phyloP scores from a whole-genome alignment of 2,113 vertebrate genomes.

The Cinclus mexicanus region DNA sequence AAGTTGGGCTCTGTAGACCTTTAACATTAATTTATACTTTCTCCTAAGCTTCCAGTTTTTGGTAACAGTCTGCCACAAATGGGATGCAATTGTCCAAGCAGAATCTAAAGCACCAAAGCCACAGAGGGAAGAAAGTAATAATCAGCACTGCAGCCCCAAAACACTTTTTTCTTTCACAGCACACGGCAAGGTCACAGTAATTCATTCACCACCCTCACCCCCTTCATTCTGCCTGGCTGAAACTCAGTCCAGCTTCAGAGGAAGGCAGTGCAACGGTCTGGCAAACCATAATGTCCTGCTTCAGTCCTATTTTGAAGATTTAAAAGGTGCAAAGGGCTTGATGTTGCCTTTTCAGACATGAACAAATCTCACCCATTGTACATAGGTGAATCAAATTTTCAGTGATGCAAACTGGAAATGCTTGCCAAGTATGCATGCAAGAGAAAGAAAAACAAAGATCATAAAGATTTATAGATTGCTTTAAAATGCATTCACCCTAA shows the following conservation, averaged over 20 bases:
- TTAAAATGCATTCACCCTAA: constrained; percentile 58
- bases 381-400: constrained; percentile 22
- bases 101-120: neutral
- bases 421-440: constrained; percentile 29
- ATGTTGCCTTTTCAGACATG: constrained; percentile 43
- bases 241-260: neutral
- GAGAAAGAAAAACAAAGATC: constrained; percentile 60
- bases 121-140: neutral
- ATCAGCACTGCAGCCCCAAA: neutral
- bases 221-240: neutral
- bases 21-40: neutral
- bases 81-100: neutral
- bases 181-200: neutral
- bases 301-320: constrained; percentile 40
- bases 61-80: neutral
- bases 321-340: constrained; percentile 49
- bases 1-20: neutral
- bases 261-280: neutral
- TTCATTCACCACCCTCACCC: neutral
- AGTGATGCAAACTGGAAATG: constrained; percentile 44
- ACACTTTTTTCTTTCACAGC: neutral
- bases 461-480: constrained; percentile 67
- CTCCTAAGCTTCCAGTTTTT: neutral
- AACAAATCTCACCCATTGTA: constrained; percentile 39
- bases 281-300: constrained; percentile 9